Base-by-base conservation (phyloP, 2,888 invertebrate species). In the Athrips mouffetella region DNA sequence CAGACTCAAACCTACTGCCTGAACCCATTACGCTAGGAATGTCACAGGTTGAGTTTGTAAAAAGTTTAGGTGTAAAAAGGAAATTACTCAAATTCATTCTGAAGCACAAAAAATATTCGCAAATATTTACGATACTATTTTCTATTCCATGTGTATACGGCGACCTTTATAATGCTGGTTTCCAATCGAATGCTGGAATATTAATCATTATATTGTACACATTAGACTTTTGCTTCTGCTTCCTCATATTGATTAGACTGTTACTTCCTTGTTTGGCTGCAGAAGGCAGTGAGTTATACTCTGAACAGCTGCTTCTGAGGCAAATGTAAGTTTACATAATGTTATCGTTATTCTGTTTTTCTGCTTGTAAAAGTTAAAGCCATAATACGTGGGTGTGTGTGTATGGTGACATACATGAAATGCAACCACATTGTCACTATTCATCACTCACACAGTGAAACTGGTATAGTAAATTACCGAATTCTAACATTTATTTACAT, bases 81-180 rank as follows among this genome's bases (percentile, higher is more conserved):
- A 20, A n/a, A 5, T 10, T 29, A 1, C 18, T 42, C 2, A 27
- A 42, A 16, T 29, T 11, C 20, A 18, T 27, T n/a, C n/a, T 29
- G 3, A 7, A 8, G 1, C 29, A 42, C 13, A 8, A 7, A 10
- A 31, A 31, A 20, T 3, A 11, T 5, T 7, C 39, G n/a, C 27
- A 37, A 15, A 30, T 30, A 11, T 40, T 20, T 20, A 8, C 39
- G 2, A 40, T 40, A 6, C 1, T 29, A 11, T 20, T 48, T 7
- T 30, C 10, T 20, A 10, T 41, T 5, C n/a, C 10, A 13, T 18
- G 13, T 15, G 20, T 41, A 3, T 41, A 21, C 18, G 16, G 13
- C 3, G 48, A 48, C 15, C 10, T 23, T 5, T 41, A 41, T 33
- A 40, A 48, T 29, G 33, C 25, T 1, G 25, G 33, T n/a, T 47